Conservation (phyloP, 2,797 vertebrate species). For the Poeciliopsis presidionis region DNA sequence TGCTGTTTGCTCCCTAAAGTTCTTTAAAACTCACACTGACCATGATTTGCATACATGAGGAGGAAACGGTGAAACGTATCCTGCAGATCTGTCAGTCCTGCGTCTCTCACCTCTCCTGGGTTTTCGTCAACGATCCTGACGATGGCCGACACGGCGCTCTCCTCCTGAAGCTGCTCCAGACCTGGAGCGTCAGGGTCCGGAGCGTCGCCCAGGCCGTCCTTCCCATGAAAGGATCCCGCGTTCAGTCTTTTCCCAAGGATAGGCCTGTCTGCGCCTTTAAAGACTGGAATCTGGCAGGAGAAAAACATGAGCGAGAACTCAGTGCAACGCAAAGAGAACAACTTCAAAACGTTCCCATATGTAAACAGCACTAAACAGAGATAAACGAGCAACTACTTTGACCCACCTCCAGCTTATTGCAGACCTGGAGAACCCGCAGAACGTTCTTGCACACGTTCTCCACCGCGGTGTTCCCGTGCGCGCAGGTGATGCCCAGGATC, state of each 20-base stretch:
- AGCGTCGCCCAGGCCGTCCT: constrained; percentile 81
- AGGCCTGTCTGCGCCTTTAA: constrained; percentile 70
- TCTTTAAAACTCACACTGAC: not conserved
- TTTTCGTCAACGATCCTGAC: constrained; percentile 79
- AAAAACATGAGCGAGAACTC: not conserved
- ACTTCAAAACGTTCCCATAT: not conserved
- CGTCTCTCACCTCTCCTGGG: constrained; percentile 73
- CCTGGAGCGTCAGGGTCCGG: constrained; percentile 75
- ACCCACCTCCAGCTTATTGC: constrained; percentile 73
- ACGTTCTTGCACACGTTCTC: constrained; percentile 83
- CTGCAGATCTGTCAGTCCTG: not conserved
- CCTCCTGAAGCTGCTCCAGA: constrained; percentile 74
- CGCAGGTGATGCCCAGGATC: constrained; percentile 81
- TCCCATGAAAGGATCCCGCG: constrained; percentile 74
- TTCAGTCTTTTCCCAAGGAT: constrained; percentile 65
- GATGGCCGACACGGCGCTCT: constrained; percentile 78
- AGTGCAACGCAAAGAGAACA: not conserved
- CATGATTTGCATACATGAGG: not conserved
- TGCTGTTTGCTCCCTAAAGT: not conserved
- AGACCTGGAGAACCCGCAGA: constrained; percentile 78
- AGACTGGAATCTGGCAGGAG: constrained; percentile 84
- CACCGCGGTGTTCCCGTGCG: constrained; percentile 79
- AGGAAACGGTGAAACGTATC: not conserved
- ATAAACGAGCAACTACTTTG: not conserved
- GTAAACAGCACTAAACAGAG: not conserved